Evolutionary conservation across 1,140 invertebrate species (phyloP), one percentile per base, ranked within the genome.

Genomic region (Aporrectodea caliginosa): DNA sequence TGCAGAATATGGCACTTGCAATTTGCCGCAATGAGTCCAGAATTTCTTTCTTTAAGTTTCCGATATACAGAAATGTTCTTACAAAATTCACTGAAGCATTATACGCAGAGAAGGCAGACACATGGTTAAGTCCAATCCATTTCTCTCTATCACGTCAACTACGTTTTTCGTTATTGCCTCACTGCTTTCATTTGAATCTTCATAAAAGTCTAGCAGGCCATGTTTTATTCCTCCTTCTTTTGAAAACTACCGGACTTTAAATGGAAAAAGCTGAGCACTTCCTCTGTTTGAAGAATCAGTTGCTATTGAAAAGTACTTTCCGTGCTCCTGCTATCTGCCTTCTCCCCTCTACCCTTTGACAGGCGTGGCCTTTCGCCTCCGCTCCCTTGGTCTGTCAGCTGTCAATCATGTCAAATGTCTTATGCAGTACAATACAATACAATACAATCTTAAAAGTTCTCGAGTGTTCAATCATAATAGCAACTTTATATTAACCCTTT

Each of bases 101-200:
- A 68, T 68, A 16, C 14, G 27, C 27, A 68, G 58, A 68, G 27
- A 68, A 68, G 14, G 58, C 27, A 68, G 58, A 68, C 27, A 68
- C 58, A 16, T 68, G 58, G 27, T 27, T 68, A 68, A 16, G 58
- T 68, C 58, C 27, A 68, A 27, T 68, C 58, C 58, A 68, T 68
- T 68, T 68, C 27, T 68, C 58, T 68, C 27, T 27, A 68, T 16
- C 27, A 68, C 58, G 14, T 68, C 14, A 16, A 68, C 58, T 27
- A 68, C 14, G 27, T 68, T 68, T 16, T 27, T 68, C 58, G 27
- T 68, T 68, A 68, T 68, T 27, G 58, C 58, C 27, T 68, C 27
- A 68, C 58, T 68, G 58, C 58, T 68, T 68, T 68, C 27, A 68
- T 68, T 68, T 68, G 58, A 27, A 68, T 68, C 27, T 68, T 68